phyloP scores from a whole-genome alignment of 2,113 vertebrate genomes.

The Dicrurus megarhynchus region DNA sequence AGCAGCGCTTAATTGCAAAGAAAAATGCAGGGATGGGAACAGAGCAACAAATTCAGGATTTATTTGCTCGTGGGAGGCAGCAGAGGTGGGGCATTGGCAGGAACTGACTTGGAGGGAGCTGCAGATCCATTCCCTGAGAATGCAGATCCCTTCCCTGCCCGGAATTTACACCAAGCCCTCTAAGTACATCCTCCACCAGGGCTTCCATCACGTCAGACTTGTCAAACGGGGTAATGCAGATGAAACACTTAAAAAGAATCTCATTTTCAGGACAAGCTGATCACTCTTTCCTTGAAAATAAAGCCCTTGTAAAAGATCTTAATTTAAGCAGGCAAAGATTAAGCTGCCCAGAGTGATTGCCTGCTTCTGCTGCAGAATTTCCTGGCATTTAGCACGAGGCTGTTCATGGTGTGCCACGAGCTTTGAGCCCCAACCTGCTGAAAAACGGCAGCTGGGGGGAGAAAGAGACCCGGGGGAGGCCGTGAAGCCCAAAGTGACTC shows the following conservation, averaged over 20 bases:
- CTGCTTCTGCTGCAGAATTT: background rate
- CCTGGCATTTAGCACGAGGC: background rate
- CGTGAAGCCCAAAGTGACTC: background rate
- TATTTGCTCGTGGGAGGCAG: background rate
- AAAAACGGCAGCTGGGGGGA: background rate
- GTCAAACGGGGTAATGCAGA: constrained; percentile 49
- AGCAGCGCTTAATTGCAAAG: background rate
- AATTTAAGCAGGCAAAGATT: constrained; percentile 54
- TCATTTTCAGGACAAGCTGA: constrained; percentile 59
- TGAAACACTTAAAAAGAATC: constrained; percentile 60
- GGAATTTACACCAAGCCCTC: constrained; percentile 1
- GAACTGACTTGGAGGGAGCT: background rate
- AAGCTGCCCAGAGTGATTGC: constrained; percentile 48
- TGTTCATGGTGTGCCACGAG: background rate
- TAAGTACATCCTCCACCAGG: background rate
- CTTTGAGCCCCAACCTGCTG: background rate
- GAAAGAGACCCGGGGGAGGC: background rate
- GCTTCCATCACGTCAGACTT: background rate
- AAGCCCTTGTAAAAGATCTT: constrained; percentile 60
- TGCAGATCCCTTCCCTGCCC: background rate
- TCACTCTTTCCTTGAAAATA: constrained; percentile 53
- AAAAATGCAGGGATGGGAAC: background rate
- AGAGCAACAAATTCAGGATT: background rate
- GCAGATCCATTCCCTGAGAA: constrained; percentile 9
- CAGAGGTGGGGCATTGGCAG: background rate